A percentile compares a stretch with the other conserved stretches of the same genome.
phyloP scores from a whole-genome alignment of 2,113 vertebrate genomes.

The Mionectes macconnelli region DNA sequence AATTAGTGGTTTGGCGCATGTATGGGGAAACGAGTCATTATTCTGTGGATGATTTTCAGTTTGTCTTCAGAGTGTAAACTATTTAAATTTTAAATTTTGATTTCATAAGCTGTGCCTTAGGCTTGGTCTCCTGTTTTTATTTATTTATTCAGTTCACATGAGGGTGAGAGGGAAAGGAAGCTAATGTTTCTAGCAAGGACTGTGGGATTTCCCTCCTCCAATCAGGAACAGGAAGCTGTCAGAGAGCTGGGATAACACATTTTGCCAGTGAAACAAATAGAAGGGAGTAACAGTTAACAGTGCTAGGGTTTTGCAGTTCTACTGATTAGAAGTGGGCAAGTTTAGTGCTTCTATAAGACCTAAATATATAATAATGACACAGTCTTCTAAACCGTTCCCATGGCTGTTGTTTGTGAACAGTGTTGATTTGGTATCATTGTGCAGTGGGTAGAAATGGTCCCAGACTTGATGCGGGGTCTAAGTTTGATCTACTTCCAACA shows the following conservation, averaged over 20 bases:
- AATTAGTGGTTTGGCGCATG: not conserved
- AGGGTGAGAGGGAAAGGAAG: not conserved
- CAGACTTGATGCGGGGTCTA: not conserved
- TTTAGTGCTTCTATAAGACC: not conserved
- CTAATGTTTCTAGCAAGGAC: not conserved
- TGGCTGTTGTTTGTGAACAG: not conserved
- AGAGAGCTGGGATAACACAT: not conserved
- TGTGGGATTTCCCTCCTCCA: not conserved
- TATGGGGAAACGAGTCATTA: not conserved
- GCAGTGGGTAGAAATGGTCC: not conserved
- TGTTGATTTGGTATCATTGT: not conserved
- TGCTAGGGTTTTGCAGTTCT: not conserved
- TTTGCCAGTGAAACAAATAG: not conserved
- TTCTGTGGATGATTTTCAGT: not conserved
- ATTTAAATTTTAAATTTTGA: not conserved
- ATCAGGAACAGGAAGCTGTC: not conserved
- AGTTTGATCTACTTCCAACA: not conserved
- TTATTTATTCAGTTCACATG: not conserved
- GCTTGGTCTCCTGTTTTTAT: not conserved
- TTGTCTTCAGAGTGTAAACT: not conserved
- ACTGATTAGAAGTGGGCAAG: not conserved
- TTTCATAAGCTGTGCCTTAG: not conserved
- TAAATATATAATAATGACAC: not conserved
- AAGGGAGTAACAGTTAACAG: not conserved
- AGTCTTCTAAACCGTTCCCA: not conserved